phyloP scores from a whole-genome alignment of 2,888 invertebrate genomes.

The Mantis religiosa region DNA sequence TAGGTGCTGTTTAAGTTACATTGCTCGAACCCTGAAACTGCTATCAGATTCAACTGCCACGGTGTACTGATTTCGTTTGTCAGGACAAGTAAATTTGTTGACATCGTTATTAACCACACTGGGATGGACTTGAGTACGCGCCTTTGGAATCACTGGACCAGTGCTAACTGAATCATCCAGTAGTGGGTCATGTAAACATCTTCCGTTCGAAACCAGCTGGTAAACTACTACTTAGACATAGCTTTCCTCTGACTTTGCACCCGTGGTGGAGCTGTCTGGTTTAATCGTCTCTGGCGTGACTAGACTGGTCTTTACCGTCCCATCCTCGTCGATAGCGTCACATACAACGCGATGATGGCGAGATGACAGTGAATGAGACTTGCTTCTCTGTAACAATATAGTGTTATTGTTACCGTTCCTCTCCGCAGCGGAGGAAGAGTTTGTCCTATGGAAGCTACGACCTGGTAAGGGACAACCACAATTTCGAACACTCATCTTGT shows the following conservation, averaged over 20 bases:
- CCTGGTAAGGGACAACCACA: neutral
- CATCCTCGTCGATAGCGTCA: neutral
- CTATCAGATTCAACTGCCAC: too few relatives aligned
- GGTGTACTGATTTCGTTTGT: too few relatives aligned
- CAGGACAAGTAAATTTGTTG: too few relatives aligned
- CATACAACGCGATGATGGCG: neutral
- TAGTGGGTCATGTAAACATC: too few relatives aligned
- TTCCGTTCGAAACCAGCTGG: neutral
- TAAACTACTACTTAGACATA: neutral
- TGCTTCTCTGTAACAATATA: neutral
- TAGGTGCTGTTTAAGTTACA: too few relatives aligned
- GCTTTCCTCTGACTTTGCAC: neutral
- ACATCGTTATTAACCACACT: too few relatives aligned
- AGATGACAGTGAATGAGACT: neutral
- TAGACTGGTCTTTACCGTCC: neutral
- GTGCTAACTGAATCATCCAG: too few relatives aligned
- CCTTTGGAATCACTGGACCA: too few relatives aligned
- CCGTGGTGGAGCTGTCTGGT: neutral
- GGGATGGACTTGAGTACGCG: too few relatives aligned
- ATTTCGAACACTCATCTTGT: neutral
- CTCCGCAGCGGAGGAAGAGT: neutral
- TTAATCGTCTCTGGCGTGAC: neutral
- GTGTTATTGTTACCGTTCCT: neutral
- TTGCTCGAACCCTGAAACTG: too few relatives aligned
- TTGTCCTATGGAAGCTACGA: neutral